Evolutionary conservation across 2,113 vertebrate genomes (phyloP).

Genomic region (Poeciliopsis prolifica): DNA sequence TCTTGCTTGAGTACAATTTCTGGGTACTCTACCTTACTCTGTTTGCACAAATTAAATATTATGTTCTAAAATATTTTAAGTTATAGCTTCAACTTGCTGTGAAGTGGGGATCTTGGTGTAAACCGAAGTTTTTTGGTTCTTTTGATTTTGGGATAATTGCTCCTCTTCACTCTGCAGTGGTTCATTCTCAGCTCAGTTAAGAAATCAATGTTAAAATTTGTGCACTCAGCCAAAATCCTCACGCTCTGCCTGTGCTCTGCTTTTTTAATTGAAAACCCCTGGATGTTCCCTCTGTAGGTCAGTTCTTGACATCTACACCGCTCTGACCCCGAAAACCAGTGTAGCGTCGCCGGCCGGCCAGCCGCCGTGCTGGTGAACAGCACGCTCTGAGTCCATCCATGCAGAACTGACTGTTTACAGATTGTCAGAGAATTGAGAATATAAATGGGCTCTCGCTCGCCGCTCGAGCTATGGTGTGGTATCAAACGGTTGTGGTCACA

Average conservation of each 20-base stretch:
- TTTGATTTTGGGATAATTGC: conserved; percentile 22
- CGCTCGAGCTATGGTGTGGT: conserved; percentile 27
- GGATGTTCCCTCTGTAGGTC: conserved; percentile 45
- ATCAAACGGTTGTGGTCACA: conserved; percentile 39
- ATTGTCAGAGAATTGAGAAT: conserved; percentile 48
- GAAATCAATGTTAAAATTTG: conserved; percentile 22
- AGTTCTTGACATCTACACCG: conserved; percentile 43
- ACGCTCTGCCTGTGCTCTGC: not conserved
- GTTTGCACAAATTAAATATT: too few species aligned
- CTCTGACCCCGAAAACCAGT: conserved; percentile 64
- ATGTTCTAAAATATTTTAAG: not conserved
- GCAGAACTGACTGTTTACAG: conserved; percentile 66
- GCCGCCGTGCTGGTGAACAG: conserved; percentile 39
- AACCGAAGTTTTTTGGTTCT: conserved; percentile 1
- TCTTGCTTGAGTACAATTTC: too few species aligned
- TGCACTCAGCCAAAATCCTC: conserved; percentile 22
- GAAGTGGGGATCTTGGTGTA: not conserved
- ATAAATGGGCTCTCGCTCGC: conserved; percentile 49
- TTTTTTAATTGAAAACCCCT: conserved; percentile 54
- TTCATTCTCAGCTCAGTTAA: conserved; percentile 7
- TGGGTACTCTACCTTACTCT: too few species aligned
- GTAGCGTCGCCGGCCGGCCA: conserved; percentile 50
- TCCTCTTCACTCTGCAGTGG: not conserved
- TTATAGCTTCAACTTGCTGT: not conserved
- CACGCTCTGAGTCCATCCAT: conserved; percentile 32